phyloP scores from a whole-genome alignment of 2,888 invertebrate species.

The Rhagophthalmus giganteus region DNA sequence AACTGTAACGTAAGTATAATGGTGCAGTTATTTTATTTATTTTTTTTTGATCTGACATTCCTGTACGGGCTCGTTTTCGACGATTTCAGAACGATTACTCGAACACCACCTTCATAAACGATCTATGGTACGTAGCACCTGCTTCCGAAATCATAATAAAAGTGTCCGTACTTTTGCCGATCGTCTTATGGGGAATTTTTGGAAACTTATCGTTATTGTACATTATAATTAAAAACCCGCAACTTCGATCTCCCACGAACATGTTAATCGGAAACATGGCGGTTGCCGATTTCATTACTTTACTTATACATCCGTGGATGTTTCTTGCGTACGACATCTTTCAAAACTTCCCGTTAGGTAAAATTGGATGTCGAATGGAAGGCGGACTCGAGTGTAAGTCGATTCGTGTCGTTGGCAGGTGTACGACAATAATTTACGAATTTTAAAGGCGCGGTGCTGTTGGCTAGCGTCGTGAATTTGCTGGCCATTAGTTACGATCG shows the following conservation, averaged over 20 bases:
- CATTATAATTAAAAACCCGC: slow-evolving; percentile 64
- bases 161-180: slow-evolving; percentile 61
- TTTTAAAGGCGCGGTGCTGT: slow-evolving; percentile 68
- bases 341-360: slow-evolving; percentile 75
- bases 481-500: slow-evolving; percentile 81
- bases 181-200: slow-evolving; percentile 67
- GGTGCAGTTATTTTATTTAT: too few relatives aligned
- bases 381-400: slow-evolving; percentile 69
- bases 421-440: too few relatives aligned
- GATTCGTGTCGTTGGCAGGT: neutral
- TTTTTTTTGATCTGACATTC: too few relatives aligned
- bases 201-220: slow-evolving; percentile 69
- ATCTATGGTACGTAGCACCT: slow-evolving; percentile 67
- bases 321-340: slow-evolving; percentile 73
- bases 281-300: slow-evolving; percentile 66
- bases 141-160: slow-evolving; percentile 65
- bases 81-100: slow-evolving; percentile 45
- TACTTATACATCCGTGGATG: slow-evolving; percentile 74
- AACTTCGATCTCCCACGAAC: slow-evolving; percentile 71
- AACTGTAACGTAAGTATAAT: too few relatives aligned
- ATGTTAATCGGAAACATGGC: slow-evolving; percentile 76
- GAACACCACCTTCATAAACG: slow-evolving; percentile 60
- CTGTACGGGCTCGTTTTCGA: too few relatives aligned
- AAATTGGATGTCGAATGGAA: slow-evolving; percentile 75
- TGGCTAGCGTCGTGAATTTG: slow-evolving; percentile 77